Evolutionary conservation across 2,797 vertebrate genomes (phyloP).

Genomic region (Adrianichthys oophorus): DNA sequence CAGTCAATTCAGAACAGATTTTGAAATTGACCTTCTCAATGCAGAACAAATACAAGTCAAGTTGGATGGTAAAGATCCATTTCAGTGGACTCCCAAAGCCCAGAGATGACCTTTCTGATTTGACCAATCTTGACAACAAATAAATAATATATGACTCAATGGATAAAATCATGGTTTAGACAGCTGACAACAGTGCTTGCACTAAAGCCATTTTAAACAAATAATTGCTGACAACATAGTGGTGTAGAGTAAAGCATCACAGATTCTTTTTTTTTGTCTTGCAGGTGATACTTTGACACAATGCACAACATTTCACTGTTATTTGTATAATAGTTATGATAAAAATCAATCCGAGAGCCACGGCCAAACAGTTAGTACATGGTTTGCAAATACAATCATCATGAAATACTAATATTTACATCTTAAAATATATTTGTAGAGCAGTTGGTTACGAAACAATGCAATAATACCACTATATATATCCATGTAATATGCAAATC

Average conservation of each 20-base stretch:
- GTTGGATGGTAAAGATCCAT: conserved; percentile 40
- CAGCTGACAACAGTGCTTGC: conserved; percentile 71
- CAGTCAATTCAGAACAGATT: conserved; percentile 24
- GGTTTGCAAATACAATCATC: conserved; percentile 79
- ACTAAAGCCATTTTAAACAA: conserved; percentile 70
- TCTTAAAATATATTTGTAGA: conserved; percentile 80
- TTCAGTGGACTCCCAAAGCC: conserved; percentile 45
- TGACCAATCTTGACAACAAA: conserved; percentile 67
- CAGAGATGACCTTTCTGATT: conserved; percentile 52
- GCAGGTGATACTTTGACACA: conserved; percentile 75
- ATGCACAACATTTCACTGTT: conserved; percentile 76
- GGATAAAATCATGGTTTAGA: conserved; percentile 66
- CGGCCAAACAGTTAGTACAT: conserved; percentile 75
- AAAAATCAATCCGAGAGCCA: conserved; percentile 75
- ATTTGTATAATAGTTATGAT: conserved; percentile 73
- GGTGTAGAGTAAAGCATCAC: conserved; percentile 72
- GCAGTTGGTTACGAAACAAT: conserved; percentile 75
- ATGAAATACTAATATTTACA: conserved; percentile 78
- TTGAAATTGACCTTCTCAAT: conserved; percentile 24
- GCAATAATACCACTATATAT: conserved; percentile 78
- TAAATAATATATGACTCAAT: conserved; percentile 65
- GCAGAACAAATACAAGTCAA: conserved; percentile 23
- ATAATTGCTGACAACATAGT: conserved; percentile 71
- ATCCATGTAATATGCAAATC: conserved; percentile 78
- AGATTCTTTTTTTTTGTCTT: conserved; percentile 52